Base-by-base conservation (phyloP, 2,797 vertebrate genomes). In the Schizothorax lantsangensis region DNA sequence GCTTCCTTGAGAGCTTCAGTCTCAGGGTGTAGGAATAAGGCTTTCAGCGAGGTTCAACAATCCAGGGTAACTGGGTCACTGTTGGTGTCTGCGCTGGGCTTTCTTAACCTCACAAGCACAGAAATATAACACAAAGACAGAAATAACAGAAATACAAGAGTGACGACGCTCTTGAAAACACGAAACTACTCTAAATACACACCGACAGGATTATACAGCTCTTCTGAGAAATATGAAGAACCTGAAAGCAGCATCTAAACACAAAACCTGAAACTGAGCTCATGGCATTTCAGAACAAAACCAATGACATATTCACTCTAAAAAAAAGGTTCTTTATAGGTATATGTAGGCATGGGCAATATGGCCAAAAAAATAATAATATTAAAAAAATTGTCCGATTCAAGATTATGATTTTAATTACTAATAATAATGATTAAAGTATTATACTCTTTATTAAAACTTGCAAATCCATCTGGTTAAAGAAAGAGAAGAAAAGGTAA, bases 41-140 rank as follows among this genome's bases (percentile, higher is more conserved):
- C 92, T 92, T 91, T 90, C 84, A 91, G 91, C 64, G 86, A 84
- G 88, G 88, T 92, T 92, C 92, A 90, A 94, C 92, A 92, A 92
- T 91, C 94, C 92, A 92, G 90, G 91, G 93, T 94, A 95, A 95
- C 93, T 95, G 92, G 95, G 94, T 94, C 94, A 95, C 90, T 89
- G 92, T 91, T 85, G 88, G 88, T 89, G 89, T 91, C 90, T 89
- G 89, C 75, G 91, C 91, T 90, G 88, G 87, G 91, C 84, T 86
- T 92, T 88, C 89, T 89, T 52, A 74, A 84, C 90, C 91, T 91
- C 91, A 23, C 49, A 45, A 30, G 36, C 38, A 64, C 21, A 86
- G 91, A 91, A 89, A 49, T 84, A 86, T 43, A 83, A 89, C 89
- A 87, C 88, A 54, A 49, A 72, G 38, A 87, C 79, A 52, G 64